phyloP scores from a whole-genome alignment of 1,140 invertebrate genomes.

The Drosophila insularis region DNA sequence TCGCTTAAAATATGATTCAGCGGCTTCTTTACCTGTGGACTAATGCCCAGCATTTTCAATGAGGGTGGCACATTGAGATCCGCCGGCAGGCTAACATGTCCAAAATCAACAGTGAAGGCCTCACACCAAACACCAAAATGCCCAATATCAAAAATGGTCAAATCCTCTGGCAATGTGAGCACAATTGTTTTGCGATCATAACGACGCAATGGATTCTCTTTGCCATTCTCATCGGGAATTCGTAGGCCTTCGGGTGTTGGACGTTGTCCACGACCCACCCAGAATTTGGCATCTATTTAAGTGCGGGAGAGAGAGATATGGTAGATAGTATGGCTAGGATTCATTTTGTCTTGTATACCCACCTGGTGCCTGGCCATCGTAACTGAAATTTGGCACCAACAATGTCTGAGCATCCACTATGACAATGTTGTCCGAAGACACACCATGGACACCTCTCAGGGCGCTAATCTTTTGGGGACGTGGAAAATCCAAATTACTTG shows the following conservation, averaged over 20 bases:
- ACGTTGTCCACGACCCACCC: slow-evolving; percentile 91
- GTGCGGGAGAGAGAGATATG: neutral
- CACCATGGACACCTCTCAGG: slow-evolving; percentile 90
- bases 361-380: slow-evolving; percentile 95
- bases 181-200: slow-evolving; percentile 94
- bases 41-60: slow-evolving; percentile 95
- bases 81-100: slow-evolving; percentile 89
- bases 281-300: slow-evolving; percentile 92
- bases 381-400: slow-evolving; percentile 92
- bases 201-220: slow-evolving; percentile 88
- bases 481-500: slow-evolving; percentile 90
- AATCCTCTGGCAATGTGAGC: slow-evolving; percentile 90
- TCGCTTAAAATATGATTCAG: slow-evolving; percentile 72
- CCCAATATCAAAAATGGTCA: slow-evolving; percentile 92
- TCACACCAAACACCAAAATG: slow-evolving; percentile 94
- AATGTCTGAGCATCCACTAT: slow-evolving; percentile 95
- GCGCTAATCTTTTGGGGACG: slow-evolving; percentile 90
- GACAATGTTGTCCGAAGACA: slow-evolving; percentile 92
- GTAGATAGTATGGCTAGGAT: neutral
- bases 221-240: slow-evolving; percentile 94
- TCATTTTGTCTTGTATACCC: slow-evolving; percentile 47
- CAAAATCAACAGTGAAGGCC: slow-evolving; percentile 95
- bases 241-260: slow-evolving; percentile 91
- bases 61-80: slow-evolving; percentile 93
- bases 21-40: slow-evolving; percentile 90